Evolutionary conservation across 2,888 invertebrate genomes (phyloP).

Genomic region (Ptilodon capucinus): DNA sequence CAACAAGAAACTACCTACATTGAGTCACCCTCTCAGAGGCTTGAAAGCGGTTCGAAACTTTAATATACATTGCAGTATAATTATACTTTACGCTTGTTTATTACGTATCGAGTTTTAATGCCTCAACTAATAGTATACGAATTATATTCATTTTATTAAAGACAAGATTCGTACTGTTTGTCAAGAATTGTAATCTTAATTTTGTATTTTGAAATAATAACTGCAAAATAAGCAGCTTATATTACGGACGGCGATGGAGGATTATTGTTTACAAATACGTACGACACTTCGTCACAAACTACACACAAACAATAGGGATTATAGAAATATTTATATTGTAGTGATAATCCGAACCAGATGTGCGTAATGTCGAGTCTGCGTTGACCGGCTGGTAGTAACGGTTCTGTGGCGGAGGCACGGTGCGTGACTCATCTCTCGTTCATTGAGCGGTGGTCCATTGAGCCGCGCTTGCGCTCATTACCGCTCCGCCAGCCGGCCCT

Average conservation of each 20-base stretch:
- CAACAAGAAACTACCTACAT: constrained; percentile 28
- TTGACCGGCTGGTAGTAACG: constrained; percentile 53
- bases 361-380: constrained; percentile 61
- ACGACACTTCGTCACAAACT: constrained; percentile 18
- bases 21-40: constrained; percentile 22
- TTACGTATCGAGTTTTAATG: too few species aligned
- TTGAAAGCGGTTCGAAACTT: background rate
- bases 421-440: constrained; percentile 74
- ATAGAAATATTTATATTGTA: constrained; percentile 33
- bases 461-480: constrained; percentile 78
- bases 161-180: background rate
- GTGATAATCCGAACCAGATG: constrained; percentile 59
- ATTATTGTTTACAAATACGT: constrained; percentile 47
- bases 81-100: too few species aligned
- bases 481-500: constrained; percentile 80
- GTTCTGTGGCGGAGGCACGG: constrained; percentile 75
- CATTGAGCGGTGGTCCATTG: constrained; percentile 74
- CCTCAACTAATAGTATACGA: too few species aligned
- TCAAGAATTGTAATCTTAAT: background rate
- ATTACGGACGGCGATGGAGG: background rate
- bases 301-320: constrained; percentile 16
- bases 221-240: background rate
- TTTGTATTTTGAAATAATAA: background rate
- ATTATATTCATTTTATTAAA: too few species aligned
- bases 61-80: too few species aligned